A percentile compares a stretch with the other conserved stretches of the same genome.
Evolutionary conservation across 2,113 vertebrate genomes (phyloP).

Genomic region (Grus americana): DNA sequence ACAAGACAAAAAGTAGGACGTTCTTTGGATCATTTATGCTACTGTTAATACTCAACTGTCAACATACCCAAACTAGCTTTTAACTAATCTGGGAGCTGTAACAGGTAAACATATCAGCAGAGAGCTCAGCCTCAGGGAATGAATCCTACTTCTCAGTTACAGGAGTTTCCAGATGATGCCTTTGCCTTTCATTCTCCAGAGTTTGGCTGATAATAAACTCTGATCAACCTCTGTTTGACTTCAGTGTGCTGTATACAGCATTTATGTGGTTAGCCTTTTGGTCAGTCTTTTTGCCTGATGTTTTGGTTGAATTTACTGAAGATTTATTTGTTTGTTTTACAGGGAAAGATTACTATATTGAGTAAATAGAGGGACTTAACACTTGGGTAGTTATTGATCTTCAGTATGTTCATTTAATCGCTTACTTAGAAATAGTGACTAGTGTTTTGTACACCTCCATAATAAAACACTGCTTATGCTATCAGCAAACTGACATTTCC

Average conservation of each 20-base stretch:
- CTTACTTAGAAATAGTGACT: not conserved
- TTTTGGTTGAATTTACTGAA: not conserved
- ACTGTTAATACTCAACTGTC: not conserved
- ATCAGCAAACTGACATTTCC: not conserved
- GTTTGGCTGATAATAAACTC: accelerated
- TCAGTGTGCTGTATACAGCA: not conserved
- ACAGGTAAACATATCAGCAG: not conserved
- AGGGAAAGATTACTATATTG: not conserved
- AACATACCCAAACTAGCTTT: not conserved
- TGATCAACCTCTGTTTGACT: not conserved
- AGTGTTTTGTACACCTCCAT: not conserved
- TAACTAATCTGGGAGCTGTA: not conserved
- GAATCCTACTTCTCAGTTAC: not conserved
- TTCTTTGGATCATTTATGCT: not conserved
- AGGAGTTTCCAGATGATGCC: not conserved
- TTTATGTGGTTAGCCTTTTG: not conserved
- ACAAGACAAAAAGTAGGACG: not conserved
- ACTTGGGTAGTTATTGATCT: not conserved
- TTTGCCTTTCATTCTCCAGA: not conserved
- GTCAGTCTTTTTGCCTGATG: not conserved
- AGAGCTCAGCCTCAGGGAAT: not conserved
- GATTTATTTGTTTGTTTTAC: not conserved
- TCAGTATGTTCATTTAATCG: not conserved
- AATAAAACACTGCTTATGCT: not conserved
- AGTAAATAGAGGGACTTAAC: not conserved